A percentile compares a stretch with the other conserved stretches of the same genome.
These are phyloP conservation scores for Apamea epomidion DNA, from an alignment of 2,888 invertebrate species.

Conservation along the genomic window DNA sequence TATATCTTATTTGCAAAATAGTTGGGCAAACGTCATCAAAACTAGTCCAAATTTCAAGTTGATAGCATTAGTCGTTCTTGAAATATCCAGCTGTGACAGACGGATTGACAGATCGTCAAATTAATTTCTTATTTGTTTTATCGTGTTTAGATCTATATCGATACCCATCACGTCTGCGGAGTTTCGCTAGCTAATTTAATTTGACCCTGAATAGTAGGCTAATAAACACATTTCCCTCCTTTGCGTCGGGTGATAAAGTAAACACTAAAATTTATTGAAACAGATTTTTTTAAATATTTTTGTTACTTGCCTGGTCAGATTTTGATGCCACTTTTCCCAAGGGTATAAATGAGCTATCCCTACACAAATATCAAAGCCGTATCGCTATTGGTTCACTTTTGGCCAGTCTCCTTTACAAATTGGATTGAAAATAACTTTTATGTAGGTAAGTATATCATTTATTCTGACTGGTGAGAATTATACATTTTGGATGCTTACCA, in stretches of 20 bases:
- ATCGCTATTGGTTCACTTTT: background rate
- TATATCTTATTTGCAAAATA: no score
- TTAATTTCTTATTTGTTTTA: no score
- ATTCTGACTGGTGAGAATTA: background rate
- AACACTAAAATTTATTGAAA: background rate
- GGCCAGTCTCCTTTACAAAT: background rate
- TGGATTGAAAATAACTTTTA: background rate
- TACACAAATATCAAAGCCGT: background rate
- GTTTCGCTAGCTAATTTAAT: no score
- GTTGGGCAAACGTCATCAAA: no score
- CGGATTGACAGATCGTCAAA: no score
- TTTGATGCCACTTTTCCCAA: background rate
- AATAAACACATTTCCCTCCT: background rate
- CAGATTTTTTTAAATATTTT: background rate
- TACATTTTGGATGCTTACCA: background rate
- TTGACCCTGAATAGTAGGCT: background rate
- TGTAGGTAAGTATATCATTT: background rate
- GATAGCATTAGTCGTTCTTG: no score
- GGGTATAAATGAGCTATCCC: no score
- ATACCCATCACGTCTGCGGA: no score
- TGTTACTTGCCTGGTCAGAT: background rate
- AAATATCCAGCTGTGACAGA: no score
- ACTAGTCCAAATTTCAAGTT: no score
- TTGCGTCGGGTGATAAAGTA: background rate
- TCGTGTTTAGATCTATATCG: no score